Conservation (phyloP, 2,888 invertebrate genomes). For the Gymnoscelis rufifasciata region DNA sequence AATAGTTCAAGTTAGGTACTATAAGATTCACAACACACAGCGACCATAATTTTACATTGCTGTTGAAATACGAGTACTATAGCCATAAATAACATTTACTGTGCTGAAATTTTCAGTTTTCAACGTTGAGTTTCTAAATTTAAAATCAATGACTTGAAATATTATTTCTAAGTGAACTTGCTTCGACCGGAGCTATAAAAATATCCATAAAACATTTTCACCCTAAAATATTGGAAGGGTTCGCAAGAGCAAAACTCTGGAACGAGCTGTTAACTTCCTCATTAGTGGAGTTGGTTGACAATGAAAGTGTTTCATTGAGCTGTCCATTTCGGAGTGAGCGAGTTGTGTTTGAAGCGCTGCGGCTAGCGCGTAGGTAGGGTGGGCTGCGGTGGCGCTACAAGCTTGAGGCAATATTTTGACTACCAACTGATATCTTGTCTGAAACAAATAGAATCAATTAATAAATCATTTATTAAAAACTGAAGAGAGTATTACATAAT, state of each 20-base stretch:
- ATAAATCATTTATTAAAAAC: too few species aligned
- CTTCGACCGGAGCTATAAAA: slow-evolving; percentile 5
- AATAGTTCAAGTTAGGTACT: too few species aligned
- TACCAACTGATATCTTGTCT: too few species aligned
- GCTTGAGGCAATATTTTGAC: too few species aligned
- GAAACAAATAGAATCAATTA: too few species aligned
- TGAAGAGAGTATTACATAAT: too few species aligned
- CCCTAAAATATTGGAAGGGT: slow-evolving; percentile 5
- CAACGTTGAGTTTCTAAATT: not conserved
- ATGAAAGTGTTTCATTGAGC: slow-evolving; percentile 48
- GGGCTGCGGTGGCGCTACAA: slow-evolving; percentile 6
- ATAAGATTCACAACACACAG: too few species aligned
- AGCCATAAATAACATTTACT: too few species aligned
- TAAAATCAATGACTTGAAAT: slow-evolving; percentile 5
- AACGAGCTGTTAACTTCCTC: slow-evolving; percentile 24
- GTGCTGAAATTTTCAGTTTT: not conserved
- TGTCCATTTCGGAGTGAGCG: slow-evolving; percentile 38
- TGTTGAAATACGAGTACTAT: too few species aligned
- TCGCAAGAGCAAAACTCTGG: slow-evolving; percentile 12
- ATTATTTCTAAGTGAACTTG: slow-evolving; percentile 3
- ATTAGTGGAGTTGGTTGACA: slow-evolving; percentile 36
- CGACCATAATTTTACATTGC: too few species aligned
- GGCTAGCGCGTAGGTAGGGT: not conserved
- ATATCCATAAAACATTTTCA: slow-evolving; percentile 4
- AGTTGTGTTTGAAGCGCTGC: slow-evolving; percentile 1